Evolutionary conservation across 2,888 invertebrate genomes (phyloP), one percentile per base, ranked within the genome.

Genomic region (Ormyrus pomaceus): DNA sequence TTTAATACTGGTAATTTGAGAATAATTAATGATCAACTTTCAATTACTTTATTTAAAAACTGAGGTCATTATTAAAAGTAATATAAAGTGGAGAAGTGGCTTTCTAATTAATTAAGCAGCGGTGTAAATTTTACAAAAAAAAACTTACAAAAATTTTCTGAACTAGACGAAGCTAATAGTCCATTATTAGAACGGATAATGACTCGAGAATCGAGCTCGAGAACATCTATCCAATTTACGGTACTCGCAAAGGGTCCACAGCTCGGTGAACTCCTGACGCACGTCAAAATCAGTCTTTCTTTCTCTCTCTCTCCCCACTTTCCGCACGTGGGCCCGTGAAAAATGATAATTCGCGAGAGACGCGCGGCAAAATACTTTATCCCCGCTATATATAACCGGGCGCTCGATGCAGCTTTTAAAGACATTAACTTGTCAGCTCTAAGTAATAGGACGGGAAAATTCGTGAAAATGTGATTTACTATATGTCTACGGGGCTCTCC

Each of bases 381-480:
- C 69, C 6, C 6, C 8, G n/a, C n/a, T 9, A 11, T 7, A 6
- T 34, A 34, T 34, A 34, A 34, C 34, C 34, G 34, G 34, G 34
- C 34, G 34, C 34, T 46, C 13, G 61, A 64, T 56, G 72, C 72
- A 55, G 19, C 45, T 55, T 34, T 65, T 56, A 50, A 74, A 48
- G 50, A 65, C 56, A 74, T 74, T 74, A 74, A 65, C 73, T 48
- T 64, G 56, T 58, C 73, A 65, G 48, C 19, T 34, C 8, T 74
- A 65, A 74, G 56, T 74, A 56, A 74, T 74, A 65, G 56, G 64
- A 10, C 4, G 53, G 50, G 53, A 55, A 64, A 55, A 55, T 73
- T 56, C 11, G 55, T 48, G 64, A 64, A 46, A 73, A 55, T 46
- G 6, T 46, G 45, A 64, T 73, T 64, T 55, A 64, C 45, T 34